Evolutionary conservation across 2,113 vertebrate genomes (phyloP), one percentile per base, ranked within the genome.

Genomic region (Symphodus melops): DNA sequence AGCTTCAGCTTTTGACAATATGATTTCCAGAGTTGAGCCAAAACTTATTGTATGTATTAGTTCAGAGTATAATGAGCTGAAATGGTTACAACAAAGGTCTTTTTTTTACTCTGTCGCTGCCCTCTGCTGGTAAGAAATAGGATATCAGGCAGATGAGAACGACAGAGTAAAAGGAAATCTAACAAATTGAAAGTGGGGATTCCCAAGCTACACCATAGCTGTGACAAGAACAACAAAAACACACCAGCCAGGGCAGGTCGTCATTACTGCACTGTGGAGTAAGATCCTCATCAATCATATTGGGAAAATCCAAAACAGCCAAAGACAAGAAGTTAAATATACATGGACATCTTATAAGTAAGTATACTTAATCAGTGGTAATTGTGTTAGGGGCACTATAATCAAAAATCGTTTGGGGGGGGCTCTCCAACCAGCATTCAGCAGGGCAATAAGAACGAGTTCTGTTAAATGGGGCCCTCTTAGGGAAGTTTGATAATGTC

Each of bases 111-210:
- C 17, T n/a, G 14, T 16, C 5, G 36, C 66, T 65, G 55, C 85
- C 85, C 75, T 51, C 85, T 89, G 68, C 68, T 88, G 87, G 63
- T 70, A 37, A 21, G 4, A 61, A n/a, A 16, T 2, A 2, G 3
- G 20, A 13, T 19, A 4, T 37, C 16, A 39, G 12, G n/a, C 10
- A 25, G 19, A 36, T 4, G 9, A 2, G 3, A 12, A 4, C 3
- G 28, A 33, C 4, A 12, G 10, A 12, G 10, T 33, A 25, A 44
- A 46, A 10, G 49, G 23, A 60, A 77, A 82, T 2, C 8, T 44
- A 3, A 4, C 4, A 39, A 48, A 4, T 5, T 49, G 28, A 62
- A 75, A 68, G 46, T 25, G 78, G n/a, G 61, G 4, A 48, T 51
- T 79, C 4, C 51, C 23, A 52, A n/a, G 11, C 5, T 1, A 17